A percentile compares a stretch with the other conserved stretches of the same genome.
phyloP scores from a whole-genome alignment of 30 jellyfish, hydroid and myxozoan species.

The Clytia hemisphaerica region DNA sequence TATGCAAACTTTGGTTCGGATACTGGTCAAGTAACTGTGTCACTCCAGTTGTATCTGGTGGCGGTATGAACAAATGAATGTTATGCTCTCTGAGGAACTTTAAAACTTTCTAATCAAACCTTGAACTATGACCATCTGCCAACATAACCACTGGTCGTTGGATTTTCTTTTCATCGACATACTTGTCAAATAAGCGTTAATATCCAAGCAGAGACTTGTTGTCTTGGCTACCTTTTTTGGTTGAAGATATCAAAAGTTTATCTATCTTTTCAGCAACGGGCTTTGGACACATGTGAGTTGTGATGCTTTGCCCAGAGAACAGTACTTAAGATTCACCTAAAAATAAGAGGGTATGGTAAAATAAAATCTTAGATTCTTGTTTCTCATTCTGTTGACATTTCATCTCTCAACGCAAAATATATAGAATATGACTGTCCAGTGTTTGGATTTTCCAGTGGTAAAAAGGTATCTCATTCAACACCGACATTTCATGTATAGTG shows the following conservation, averaged over 20 bases:
- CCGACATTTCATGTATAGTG: too few relatives aligned
- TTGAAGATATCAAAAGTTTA: background rate
- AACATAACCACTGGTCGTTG: slow-evolving; percentile 11
- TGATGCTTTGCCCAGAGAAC: slow-evolving; percentile 6
- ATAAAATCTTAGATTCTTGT: too few relatives aligned
- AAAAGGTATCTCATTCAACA: too few relatives aligned
- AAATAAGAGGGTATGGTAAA: too few relatives aligned
- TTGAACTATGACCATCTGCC: slow-evolving; percentile 6
- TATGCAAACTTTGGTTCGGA: background rate
- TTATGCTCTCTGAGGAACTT: background rate
- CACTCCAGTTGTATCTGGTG: slow-evolving; percentile 32
- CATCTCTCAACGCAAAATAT: too few relatives aligned
- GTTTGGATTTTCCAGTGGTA: too few relatives aligned
- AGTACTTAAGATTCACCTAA: background rate
- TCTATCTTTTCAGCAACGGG: slow-evolving; percentile 1
- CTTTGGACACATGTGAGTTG: background rate
- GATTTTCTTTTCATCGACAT: background rate
- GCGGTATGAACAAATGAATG: slow-evolving; percentile 10
- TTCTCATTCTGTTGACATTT: too few relatives aligned
- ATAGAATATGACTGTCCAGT: too few relatives aligned
- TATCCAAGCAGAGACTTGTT: background rate
- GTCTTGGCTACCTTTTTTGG: slow-evolving; percentile 12
- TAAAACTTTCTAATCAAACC: slow-evolving; percentile 4
- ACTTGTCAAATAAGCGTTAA: background rate
- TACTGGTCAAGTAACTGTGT: slow-evolving; percentile 5